Evolutionary conservation across 2,888 invertebrate species (phyloP).

Genomic region (Ethmia dodecea): DNA sequence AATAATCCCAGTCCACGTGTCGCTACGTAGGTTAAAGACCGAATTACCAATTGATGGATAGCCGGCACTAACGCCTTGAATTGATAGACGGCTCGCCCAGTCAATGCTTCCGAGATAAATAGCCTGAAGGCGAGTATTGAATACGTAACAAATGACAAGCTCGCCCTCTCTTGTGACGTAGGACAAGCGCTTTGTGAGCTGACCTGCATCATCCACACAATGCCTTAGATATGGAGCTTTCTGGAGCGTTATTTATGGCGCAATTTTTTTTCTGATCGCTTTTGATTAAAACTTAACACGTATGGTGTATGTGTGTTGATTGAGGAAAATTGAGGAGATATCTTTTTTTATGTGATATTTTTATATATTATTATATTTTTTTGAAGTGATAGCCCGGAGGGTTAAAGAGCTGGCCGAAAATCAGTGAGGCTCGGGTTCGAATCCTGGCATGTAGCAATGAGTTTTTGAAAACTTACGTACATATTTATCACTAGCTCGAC

Average conservation of each 20-base stretch:
- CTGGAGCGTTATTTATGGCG: conserved; percentile 35
- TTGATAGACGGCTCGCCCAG: conserved; percentile 52
- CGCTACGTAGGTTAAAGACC: conserved; percentile 22
- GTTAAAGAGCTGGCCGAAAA: no score
- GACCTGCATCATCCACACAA: conserved; percentile 52
- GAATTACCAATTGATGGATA: conserved; percentile 48
- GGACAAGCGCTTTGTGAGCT: conserved; percentile 40
- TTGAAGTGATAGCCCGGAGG: no score
- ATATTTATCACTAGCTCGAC: no score
- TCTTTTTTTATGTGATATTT: no score
- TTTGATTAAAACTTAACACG: conserved; percentile 14
- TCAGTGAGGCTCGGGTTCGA: no score
- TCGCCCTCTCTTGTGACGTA: conserved; percentile 34
- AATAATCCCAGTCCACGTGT: conserved; percentile 3
- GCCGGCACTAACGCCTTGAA: conserved; percentile 36
- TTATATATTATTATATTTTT: no score
- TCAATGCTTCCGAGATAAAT: conserved; percentile 55
- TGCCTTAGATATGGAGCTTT: conserved; percentile 34
- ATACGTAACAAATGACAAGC: conserved; percentile 61
- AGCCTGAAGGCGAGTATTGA: conserved; percentile 43
- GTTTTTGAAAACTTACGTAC: no score
- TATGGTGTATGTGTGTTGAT: no score
- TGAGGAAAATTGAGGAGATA: no score
- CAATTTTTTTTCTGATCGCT: conserved; percentile 21
- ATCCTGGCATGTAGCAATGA: no score